Evolutionary conservation across 2,888 invertebrate genomes (phyloP).

Genomic region (Odontothrips loti): DNA sequence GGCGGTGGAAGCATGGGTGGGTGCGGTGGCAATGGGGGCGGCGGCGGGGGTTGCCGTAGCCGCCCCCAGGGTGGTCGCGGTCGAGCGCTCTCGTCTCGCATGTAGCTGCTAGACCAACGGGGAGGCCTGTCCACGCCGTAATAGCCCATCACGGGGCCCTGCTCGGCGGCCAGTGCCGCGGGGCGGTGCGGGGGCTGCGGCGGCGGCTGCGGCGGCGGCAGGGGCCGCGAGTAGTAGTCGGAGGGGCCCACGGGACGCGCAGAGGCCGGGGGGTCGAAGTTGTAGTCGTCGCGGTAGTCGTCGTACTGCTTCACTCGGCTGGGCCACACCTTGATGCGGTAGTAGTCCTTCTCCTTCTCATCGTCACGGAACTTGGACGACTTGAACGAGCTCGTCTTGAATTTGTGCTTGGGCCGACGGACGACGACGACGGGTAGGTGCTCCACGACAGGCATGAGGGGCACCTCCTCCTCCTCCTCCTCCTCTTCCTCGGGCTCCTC

Average conservation of each 20-base stretch:
- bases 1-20: slow-evolving; percentile 70
- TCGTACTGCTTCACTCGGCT: slow-evolving; percentile 1
- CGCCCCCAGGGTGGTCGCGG: slow-evolving; percentile 37
- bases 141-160: slow-evolving; percentile 60
- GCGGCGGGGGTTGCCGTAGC: slow-evolving; percentile 45
- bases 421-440: slow-evolving; percentile 4
- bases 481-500: neutral
- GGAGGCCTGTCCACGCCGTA: slow-evolving; percentile 38
- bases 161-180: slow-evolving; percentile 42
- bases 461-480: slow-evolving; percentile 8
- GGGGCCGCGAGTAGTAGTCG: neutral
- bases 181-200: slow-evolving; percentile 32
- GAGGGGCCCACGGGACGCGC: neutral
- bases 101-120: slow-evolving; percentile 4
- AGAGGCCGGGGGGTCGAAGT: neutral
- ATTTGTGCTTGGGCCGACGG: slow-evolving; percentile 14
- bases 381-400: slow-evolving; percentile 1
- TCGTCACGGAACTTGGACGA: slow-evolving; percentile 7
- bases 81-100: slow-evolving; percentile 37
- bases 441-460: neutral
- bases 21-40: slow-evolving; percentile 52
- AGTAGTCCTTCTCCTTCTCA: neutral
- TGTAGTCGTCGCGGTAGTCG: neutral
- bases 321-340: slow-evolving; percentile 23
- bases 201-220: neutral